Percentiles rank a stretch among this genome's conserved stretches.
phyloP scores from a whole-genome alignment of 2,797 vertebrate species.

The Protonibea diacanthus region DNA sequence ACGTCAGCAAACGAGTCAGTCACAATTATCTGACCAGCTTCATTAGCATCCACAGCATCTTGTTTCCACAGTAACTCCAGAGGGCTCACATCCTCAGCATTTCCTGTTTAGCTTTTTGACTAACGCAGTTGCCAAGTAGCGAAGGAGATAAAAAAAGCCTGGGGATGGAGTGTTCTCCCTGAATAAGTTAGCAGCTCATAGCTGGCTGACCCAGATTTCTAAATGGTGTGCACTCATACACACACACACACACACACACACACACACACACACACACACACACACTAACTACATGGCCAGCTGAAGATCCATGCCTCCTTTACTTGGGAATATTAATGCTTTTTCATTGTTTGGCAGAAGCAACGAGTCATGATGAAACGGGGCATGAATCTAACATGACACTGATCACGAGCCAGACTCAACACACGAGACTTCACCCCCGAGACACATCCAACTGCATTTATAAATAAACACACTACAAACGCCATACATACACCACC shows the following conservation, averaged over 20 bases:
- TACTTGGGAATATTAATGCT: slow-evolving; percentile 5
- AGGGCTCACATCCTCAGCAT: slow-evolving; percentile 44
- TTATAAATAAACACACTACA: slow-evolving; percentile 15
- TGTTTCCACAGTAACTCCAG: slow-evolving; percentile 56
- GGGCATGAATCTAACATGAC: neutral
- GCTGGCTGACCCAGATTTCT: slow-evolving; percentile 65
- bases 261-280: neutral
- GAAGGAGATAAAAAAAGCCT: slow-evolving; percentile 4
- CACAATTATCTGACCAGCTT: slow-evolving; percentile 18
- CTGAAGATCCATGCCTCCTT: slow-evolving; percentile 24
- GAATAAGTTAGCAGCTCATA: slow-evolving; percentile 44
- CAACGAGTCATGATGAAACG: neutral
- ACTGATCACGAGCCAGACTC: neutral
- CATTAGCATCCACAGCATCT: slow-evolving; percentile 50
- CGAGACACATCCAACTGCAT: neutral
- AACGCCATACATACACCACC: neutral
- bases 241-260: slow-evolving; percentile 11
- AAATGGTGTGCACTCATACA: slow-evolving; percentile 9
- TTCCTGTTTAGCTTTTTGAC: slow-evolving; percentile 60
- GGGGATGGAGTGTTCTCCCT: slow-evolving; percentile 41
- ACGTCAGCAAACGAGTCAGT: slow-evolving; percentile 12
- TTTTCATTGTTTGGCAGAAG: slow-evolving; percentile 9
- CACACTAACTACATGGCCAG: neutral
- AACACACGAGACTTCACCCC: neutral
- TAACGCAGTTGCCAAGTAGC: slow-evolving; percentile 54